Base-by-base conservation (phyloP, 2,888 invertebrate species). In the Willowsia nigromaculata region DNA sequence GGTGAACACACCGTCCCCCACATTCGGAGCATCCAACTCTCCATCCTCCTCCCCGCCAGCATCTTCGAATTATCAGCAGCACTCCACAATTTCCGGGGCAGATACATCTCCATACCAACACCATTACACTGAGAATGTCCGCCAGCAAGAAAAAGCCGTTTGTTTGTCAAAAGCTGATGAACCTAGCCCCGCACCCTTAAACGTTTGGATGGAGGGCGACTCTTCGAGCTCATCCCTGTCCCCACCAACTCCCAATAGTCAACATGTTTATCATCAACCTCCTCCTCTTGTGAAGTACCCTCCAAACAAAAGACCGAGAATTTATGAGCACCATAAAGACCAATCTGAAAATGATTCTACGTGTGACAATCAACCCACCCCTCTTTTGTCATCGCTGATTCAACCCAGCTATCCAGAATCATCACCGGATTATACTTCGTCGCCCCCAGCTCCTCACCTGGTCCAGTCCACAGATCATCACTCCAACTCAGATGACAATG, bases 301-400 rank as follows among this genome's bases (percentile, higher is more conserved):
- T 25, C 85, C 85, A 30, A 85, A 78, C 59, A 85, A 85, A 18
- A 76, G 85, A 65, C 62, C 37, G 18, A 15, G 76, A 18, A 50
- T 76, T 15, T 50, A 30, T 30, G 76, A 76, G 2, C 13, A 37
- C 5, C 4, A 27, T 15, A 47, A 43, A 13, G 47, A 76, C 5
- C 50, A 76, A 9, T 0, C 9, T 1, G 30, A 50, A 13, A 25
- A 18, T 1, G 25, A 47, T 5, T 3, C 40, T n/a, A n/a, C 22
- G 5, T n/a, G 30, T 5, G 43, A 53, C 22, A 6, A 83, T n/a
- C 33, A 25, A 37, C 11, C 43, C 11, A 91, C 87, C 84, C 92
- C 92, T 3, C 76, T 93, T 6, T 89, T 93, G 15, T 88, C 92
- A 13, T 93, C 92, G 15, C 85, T 93, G 1, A 92, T 93, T n/a